phyloP scores from a whole-genome alignment of 1,140 invertebrate species.

The Magallana angulata region DNA sequence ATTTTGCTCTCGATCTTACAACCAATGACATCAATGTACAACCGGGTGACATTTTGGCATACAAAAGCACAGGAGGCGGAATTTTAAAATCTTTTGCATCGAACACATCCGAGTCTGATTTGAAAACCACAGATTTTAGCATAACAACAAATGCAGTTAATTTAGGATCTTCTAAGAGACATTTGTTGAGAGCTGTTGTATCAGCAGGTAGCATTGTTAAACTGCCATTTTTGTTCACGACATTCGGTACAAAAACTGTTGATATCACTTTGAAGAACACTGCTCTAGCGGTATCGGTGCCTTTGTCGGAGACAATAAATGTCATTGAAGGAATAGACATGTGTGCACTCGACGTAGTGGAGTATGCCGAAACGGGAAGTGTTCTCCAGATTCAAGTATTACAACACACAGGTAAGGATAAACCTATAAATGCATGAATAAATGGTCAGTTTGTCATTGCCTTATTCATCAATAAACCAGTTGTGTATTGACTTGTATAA shows the following conservation, averaged over 20 bases:
- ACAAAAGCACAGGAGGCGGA: constrained; percentile 35
- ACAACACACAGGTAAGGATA: constrained; percentile 65
- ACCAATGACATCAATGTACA: constrained; percentile 45
- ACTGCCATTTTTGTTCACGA: constrained; percentile 55
- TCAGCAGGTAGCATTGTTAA: constrained; percentile 47
- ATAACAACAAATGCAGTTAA: not conserved
- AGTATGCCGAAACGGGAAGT: constrained; percentile 49
- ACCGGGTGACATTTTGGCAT: constrained; percentile 58
- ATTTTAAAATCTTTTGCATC: not conserved
- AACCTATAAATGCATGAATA: not conserved
- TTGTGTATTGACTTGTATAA: no score
- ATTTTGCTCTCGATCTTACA: constrained; percentile 45
- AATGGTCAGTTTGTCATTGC: no score
- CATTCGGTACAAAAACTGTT: constrained; percentile 49
- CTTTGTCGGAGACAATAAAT: constrained; percentile 43
- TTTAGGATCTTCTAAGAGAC: constrained; percentile 28
- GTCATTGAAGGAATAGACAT: constrained; percentile 66
- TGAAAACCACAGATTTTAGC: constrained; percentile 39
- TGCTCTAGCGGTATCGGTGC: not conserved
- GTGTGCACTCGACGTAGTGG: constrained; percentile 52
- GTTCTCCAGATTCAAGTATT: constrained; percentile 44
- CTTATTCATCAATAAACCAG: no score
- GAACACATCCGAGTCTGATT: not conserved
- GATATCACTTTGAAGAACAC: constrained; percentile 44
- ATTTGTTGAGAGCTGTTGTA: constrained; percentile 54